Percentiles rank a stretch among this genome's conserved stretches.
Conservation (phyloP, 2,888 invertebrate genomes). For the Hedychridium roseum region DNA sequence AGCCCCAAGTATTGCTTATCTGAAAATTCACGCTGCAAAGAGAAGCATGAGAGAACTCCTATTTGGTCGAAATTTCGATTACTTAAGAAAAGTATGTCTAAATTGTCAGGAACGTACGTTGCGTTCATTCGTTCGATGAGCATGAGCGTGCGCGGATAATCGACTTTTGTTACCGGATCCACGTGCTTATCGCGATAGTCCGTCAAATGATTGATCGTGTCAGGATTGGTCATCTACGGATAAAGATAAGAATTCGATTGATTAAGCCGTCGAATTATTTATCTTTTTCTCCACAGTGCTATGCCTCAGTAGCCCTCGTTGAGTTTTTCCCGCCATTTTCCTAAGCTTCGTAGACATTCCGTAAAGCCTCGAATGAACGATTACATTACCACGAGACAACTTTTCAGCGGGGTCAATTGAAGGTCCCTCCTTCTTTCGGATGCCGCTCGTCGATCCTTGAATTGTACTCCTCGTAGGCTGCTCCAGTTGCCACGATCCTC, state of each 20-base stretch:
- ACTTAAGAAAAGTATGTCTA: not conserved
- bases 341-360: too few relatives aligned
- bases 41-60: not conserved
- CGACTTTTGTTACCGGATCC: slow-evolving; percentile 56
- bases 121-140: slow-evolving; percentile 56
- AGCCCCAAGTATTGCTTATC: slow-evolving; percentile 53
- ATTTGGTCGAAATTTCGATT: not conserved
- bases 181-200: slow-evolving; percentile 59
- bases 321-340: too few relatives aligned
- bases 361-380: too few relatives aligned
- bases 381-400: slow-evolving; percentile 46
- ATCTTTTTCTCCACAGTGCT: too few relatives aligned
- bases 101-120: slow-evolving; percentile 41
- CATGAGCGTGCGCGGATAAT: slow-evolving; percentile 52
- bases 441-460: slow-evolving; percentile 24
- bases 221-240: slow-evolving; percentile 54
- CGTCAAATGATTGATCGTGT: slow-evolving; percentile 62
- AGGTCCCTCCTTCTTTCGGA: slow-evolving; percentile 48
- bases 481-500: slow-evolving; percentile 53
- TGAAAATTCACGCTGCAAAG: slow-evolving; percentile 42
- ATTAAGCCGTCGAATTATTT: too few relatives aligned
- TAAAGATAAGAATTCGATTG: too few relatives aligned
- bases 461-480: slow-evolving; percentile 24
- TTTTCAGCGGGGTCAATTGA: slow-evolving; percentile 42
- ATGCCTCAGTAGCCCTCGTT: too few relatives aligned